Evolutionary conservation across 2,888 invertebrate species (phyloP).

Genomic region (Criorhina ranunculi): DNA sequence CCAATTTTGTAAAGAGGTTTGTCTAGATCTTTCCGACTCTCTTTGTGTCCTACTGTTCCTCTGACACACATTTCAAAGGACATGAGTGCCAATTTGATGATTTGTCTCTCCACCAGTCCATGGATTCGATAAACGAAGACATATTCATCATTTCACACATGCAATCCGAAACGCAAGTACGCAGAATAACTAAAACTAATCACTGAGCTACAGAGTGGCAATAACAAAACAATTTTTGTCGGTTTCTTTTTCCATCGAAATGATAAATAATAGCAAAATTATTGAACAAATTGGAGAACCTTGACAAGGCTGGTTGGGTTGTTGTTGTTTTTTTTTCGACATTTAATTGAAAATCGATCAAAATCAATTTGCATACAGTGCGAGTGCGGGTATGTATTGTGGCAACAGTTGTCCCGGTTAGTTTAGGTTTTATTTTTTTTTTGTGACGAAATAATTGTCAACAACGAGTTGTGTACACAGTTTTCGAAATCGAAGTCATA

Average conservation of each 20-base stretch:
- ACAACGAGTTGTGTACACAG: not conserved
- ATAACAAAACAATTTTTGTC: slow-evolving; percentile 4
- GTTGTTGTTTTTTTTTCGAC: slow-evolving; percentile 59
- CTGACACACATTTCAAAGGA: not conserved
- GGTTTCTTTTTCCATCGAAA: slow-evolving; percentile 8
- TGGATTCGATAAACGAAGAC: not conserved
- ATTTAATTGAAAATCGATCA: slow-evolving; percentile 72
- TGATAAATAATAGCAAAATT: slow-evolving; percentile 73
- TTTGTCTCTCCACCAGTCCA: not conserved
- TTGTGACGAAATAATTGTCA: slow-evolving; percentile 26
- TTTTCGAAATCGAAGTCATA: slow-evolving; percentile 19
- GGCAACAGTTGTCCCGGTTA: slow-evolving; percentile 1
- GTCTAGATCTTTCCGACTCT: no score
- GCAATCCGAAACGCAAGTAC: not conserved
- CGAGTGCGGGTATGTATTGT: slow-evolving; percentile 1
- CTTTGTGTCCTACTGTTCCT: not conserved
- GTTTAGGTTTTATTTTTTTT: not conserved
- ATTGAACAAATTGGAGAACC: slow-evolving; percentile 72
- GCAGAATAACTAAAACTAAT: slow-evolving; percentile 10
- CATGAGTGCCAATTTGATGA: not conserved
- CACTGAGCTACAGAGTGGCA: not conserved
- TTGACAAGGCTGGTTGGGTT: slow-evolving; percentile 56
- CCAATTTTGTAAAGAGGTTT: no score
- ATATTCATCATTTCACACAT: not conserved
- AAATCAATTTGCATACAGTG: slow-evolving; percentile 56